These are phyloP conservation scores for Sclerodermus sp. DNA, from an alignment of 2,888 invertebrate genomes.

Conservation along the genomic window DNA sequence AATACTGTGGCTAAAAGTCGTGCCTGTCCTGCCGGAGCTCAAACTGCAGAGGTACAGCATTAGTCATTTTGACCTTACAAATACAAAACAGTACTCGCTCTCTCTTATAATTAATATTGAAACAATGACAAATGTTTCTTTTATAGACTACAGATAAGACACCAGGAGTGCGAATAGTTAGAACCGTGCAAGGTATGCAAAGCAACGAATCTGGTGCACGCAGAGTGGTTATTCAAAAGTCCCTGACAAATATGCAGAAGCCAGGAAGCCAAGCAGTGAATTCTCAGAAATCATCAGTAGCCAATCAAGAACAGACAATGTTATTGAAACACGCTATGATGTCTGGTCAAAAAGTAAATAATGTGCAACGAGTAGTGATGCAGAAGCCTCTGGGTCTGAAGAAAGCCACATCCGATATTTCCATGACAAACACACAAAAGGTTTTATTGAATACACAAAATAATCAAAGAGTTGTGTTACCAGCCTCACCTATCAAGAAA, in stretches of 20 bases:
- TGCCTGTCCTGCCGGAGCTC: slow-evolving; percentile 38
- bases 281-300: too few species aligned
- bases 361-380: neutral
- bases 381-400: neutral
- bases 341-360: too few species aligned
- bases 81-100: neutral
- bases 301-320: too few species aligned
- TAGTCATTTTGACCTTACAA: slow-evolving; percentile 8
- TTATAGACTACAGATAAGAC: slow-evolving; percentile 35
- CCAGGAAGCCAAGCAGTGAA: too few species aligned
- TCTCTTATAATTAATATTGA: slow-evolving; percentile 14
- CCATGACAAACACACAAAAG: slow-evolving; percentile 24
- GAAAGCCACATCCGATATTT: neutral
- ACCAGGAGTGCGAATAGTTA: slow-evolving; percentile 38
- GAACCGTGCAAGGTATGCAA: slow-evolving; percentile 37
- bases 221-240: slow-evolving; percentile 47
- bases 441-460: slow-evolving; percentile 28
- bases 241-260: slow-evolving; percentile 32
- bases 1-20: slow-evolving; percentile 33
- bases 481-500: slow-evolving; percentile 28
- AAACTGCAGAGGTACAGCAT: slow-evolving; percentile 50
- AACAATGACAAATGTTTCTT: slow-evolving; percentile 19
- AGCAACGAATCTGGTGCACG: slow-evolving; percentile 30
- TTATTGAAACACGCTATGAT: too few species aligned
- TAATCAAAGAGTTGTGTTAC: slow-evolving; percentile 40